Base-by-base conservation (phyloP, 2,113 vertebrate species). In the Epinephelus fuscoguttatus region DNA sequence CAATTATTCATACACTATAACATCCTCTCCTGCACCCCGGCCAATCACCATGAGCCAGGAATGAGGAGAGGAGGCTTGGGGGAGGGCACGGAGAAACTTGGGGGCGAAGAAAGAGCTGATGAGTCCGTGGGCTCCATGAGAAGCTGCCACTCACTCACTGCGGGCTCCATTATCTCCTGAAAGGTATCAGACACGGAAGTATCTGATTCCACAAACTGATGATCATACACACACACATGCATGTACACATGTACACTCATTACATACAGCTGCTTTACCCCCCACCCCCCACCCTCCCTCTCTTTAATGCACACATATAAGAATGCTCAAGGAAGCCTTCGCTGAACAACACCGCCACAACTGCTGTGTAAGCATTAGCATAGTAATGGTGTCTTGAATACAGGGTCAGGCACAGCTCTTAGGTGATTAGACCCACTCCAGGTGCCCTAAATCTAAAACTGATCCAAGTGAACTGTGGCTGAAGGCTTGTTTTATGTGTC, bases 1-100 rank as follows among this genome's bases (percentile, higher is more conserved):
- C 86, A 92, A 95, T 95, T 93, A 94, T 94, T 94, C 87, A 94
- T 94, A 86, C 81, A 75, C 82, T 72, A 77, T 91, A 91, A 91
- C 91, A 90, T 94, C 92, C 88, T 90, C 80, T 91, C 50, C 40
- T 53, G 60, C 73, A 70, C 66, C 45, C 42, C 52, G 75, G 74
- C 92, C 93, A 93, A 92, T 94, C 80, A 86, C 77, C 56, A 52
- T 42, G n/a, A 60, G 55, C 81, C 17, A 13, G 42, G 76, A 70
- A 80, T 77, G 85, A 85, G 87, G 70, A 84, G 82, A 88, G 70
- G 80, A 80, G 57, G 82, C 82, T 79, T 82, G 84, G 88, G 85
- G 91, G 90, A 80, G 83, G 84, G 84, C 76, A 72, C 12, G 72
- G 71, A 80, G 83, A 82, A 88, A 89, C 92, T 78, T 91, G 63